These are phyloP conservation scores for Drosophila anomalata DNA, from an alignment of 2,888 invertebrate species.

Conservation along the genomic window DNA sequence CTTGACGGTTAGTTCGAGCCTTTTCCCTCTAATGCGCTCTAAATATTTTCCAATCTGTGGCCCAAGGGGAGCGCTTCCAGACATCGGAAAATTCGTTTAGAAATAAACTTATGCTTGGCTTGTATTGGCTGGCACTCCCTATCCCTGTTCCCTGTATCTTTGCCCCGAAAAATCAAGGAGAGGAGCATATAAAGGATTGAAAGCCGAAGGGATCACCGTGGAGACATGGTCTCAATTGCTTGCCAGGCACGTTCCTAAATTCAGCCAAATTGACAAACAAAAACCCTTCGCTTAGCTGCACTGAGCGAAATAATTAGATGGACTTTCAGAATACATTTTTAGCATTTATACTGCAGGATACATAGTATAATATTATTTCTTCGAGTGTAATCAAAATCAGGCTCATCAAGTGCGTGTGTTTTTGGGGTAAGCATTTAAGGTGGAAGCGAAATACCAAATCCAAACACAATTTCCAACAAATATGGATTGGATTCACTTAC, in stretches of 20 bases:
- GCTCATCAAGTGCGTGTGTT: conserved; percentile 48
- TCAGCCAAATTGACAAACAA: conserved; percentile 68
- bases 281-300: conserved; percentile 23
- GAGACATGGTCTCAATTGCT: conserved; percentile 41
- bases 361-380: neutral
- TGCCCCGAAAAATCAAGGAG: neutral
- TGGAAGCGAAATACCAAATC: conserved; percentile 56
- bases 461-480: conserved; percentile 63
- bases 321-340: neutral
- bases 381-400: conserved; percentile 24
- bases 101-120: conserved; percentile 53
- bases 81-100: conserved; percentile 48
- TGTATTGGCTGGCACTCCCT: neutral
- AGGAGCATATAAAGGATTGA: conserved; percentile 35
- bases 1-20: conserved; percentile 54
- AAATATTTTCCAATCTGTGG: conserved; percentile 62
- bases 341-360: neutral
- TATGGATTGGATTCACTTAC: conserved; percentile 52
- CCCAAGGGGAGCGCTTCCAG: conserved; percentile 17
- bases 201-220: conserved; percentile 42
- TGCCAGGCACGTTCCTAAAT: conserved; percentile 47
- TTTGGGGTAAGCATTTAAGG: conserved; percentile 52
- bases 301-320: neutral
- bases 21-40: conserved; percentile 57
- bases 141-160: too few species aligned